Conservation (phyloP, 2,888 invertebrate genomes). For the Yponomeuta evonymella region DNA sequence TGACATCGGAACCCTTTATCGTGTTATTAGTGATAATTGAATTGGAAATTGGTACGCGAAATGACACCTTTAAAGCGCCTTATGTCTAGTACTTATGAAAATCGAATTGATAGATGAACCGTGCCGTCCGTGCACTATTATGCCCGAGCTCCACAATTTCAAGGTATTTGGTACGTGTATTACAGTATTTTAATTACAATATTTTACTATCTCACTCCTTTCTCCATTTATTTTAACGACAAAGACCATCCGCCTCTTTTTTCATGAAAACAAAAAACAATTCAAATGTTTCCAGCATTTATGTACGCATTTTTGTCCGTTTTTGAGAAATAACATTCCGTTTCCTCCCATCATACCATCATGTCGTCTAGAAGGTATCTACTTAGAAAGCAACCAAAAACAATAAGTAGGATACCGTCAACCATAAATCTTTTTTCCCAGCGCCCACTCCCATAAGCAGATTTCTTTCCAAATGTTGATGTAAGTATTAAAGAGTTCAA, state of each 20-base stretch:
- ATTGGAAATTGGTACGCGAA: conserved; percentile 33
- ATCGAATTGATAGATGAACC: neutral
- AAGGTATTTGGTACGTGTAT: neutral
- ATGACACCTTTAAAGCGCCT: conserved; percentile 22
- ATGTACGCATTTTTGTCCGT: no score
- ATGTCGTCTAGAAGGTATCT: no score
- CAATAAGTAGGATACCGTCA: no score
- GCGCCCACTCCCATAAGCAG: neutral
- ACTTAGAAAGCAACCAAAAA: no score
- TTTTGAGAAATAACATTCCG: no score
- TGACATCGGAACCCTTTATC: conserved; percentile 64
- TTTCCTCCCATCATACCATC: no score
- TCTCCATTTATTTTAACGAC: no score
- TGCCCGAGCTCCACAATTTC: neutral
- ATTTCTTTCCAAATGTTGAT: conserved; percentile 23
- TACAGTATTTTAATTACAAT: no score
- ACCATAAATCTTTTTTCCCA: neutral
- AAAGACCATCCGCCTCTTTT: no score
- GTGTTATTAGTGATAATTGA: conserved; percentile 36
- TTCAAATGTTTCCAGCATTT: no score
- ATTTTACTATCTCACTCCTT: no score
- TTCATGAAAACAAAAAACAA: no score
- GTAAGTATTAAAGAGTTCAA: neutral
- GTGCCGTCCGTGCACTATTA: neutral
- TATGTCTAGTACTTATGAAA: neutral